Base-by-base conservation (phyloP, 2,888 invertebrate species). In the Nasonovia ribisnigri region DNA sequence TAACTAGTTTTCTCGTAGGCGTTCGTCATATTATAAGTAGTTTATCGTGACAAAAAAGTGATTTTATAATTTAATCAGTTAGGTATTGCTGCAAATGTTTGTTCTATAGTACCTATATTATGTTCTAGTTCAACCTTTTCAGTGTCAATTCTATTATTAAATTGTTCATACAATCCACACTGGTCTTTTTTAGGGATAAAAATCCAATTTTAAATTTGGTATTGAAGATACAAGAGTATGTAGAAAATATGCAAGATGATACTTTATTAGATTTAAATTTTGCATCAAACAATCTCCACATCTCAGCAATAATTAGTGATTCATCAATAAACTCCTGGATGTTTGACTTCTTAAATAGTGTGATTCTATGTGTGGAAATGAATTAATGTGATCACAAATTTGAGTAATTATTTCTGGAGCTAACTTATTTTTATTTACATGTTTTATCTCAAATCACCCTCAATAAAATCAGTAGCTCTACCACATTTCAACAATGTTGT, bases 261-360 rank as follows among this genome's bases (percentile, higher is more conserved):
- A 48, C 13, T 48, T 48, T 48, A 24, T 84, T 84, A 42, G 6
- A 24, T 84, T 84, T 0, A 84, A 24, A 84, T 84, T 84, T 84
- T 84, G 84, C 43, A 84, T 42, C 84, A 84, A 84, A 84, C 24
- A 84, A 84, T 84, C 42, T 84, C 84, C 43, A 84, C 84, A 84
- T 84, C 8, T 84, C 84, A 6, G 84, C 36, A 42, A 84, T 42
- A 42, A 43, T 84, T 43, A 42, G 42, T 84, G 42, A 42, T 84
- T 43, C 42, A 26, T 84, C 84, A 84, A 84, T 84, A 6, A 54
- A 54, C 54, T 54, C 54, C 54, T 54, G 0, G 84, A 84, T 43
- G 84, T 84, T 84, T 84, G 36, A 20, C 10, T 84, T 84, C 84
- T 84, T 8, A 84, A 42, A 43, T 84, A 84, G 4, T 48, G 48